These are phyloP conservation scores for Ericerus pela DNA, from an alignment of 1,140 invertebrate species.

Conservation along the genomic window DNA sequence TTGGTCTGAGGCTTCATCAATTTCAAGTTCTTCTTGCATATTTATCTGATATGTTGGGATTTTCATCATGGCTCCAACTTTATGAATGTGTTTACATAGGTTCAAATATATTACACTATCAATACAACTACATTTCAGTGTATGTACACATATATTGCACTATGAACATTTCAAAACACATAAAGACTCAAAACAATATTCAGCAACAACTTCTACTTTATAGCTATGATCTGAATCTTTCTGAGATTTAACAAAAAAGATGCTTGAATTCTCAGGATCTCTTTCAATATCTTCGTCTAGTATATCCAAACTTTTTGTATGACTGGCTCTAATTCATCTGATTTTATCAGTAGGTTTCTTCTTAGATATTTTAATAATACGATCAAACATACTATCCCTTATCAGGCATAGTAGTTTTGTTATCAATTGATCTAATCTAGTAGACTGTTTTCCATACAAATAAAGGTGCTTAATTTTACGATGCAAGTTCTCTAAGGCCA, in stretches of 20 bases:
- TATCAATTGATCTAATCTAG: slow-evolving; percentile 15
- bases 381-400: slow-evolving; percentile 9
- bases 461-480: slow-evolving; percentile 16
- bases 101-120: slow-evolving; percentile 10
- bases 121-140: slow-evolving; percentile 4
- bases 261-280: background rate
- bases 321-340: background rate
- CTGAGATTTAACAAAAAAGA: slow-evolving; percentile 13
- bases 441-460: slow-evolving; percentile 13
- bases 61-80: too few relatives aligned
- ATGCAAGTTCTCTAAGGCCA: slow-evolving; percentile 15
- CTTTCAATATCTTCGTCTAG: background rate
- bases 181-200: slow-evolving; percentile 1
- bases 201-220: background rate
- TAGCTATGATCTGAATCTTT: background rate
- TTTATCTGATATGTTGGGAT: too few relatives aligned
- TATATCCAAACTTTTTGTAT: background rate
- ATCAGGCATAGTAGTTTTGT: slow-evolving; percentile 3
- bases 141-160: slow-evolving; percentile 10
- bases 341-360: background rate
- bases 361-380: slow-evolving; percentile 9
- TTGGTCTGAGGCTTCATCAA: too few relatives aligned
- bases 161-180: slow-evolving; percentile 8
- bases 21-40: too few relatives aligned
- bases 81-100: slow-evolving; percentile 10